A percentile compares a stretch with the other conserved stretches of the same genome.
These are phyloP conservation scores for Paraplagusia blochii DNA, from an alignment of 2,113 vertebrate genomes.

Conservation along the genomic window DNA sequence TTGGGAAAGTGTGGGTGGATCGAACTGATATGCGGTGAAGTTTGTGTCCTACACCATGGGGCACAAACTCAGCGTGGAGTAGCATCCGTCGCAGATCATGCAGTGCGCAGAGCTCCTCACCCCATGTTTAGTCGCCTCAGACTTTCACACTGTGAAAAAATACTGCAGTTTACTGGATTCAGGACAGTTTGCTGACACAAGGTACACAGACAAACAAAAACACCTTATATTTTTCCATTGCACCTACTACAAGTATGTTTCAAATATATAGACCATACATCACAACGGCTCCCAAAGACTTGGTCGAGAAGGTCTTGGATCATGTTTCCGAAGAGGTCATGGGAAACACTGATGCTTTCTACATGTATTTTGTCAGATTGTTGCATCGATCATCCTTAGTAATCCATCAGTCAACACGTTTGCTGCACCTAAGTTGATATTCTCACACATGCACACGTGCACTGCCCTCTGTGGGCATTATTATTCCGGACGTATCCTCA, in stretches of 20 bases:
- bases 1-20: constrained; percentile 49
- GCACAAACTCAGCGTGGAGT: neutral
- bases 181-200: constrained; percentile 11
- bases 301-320: too few relatives aligned
- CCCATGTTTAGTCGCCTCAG: constrained; percentile 17
- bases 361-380: too few relatives aligned
- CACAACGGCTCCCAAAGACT: too few relatives aligned
- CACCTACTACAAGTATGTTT: constrained; percentile 1
- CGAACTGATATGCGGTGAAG: constrained; percentile 29
- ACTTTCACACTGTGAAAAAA: constrained; percentile 12
- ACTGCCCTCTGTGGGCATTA: constrained; percentile 53
- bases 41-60: constrained; percentile 5
- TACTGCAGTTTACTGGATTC: constrained; percentile 12
- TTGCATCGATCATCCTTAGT: too few relatives aligned
- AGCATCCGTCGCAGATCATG: constrained; percentile 10
- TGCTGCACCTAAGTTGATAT: too few relatives aligned
- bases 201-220: constrained; percentile 10
- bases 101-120: too few relatives aligned
- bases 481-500: constrained; percentile 59
- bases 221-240: constrained; percentile 9
- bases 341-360: too few relatives aligned
- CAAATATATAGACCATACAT: constrained; percentile 6
- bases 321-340: too few relatives aligned
- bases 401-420: too few relatives aligned
- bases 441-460: constrained; percentile 1